These are phyloP conservation scores for Falco cherrug DNA, from an alignment of 2,797 vertebrate species.

Conservation along the genomic window DNA sequence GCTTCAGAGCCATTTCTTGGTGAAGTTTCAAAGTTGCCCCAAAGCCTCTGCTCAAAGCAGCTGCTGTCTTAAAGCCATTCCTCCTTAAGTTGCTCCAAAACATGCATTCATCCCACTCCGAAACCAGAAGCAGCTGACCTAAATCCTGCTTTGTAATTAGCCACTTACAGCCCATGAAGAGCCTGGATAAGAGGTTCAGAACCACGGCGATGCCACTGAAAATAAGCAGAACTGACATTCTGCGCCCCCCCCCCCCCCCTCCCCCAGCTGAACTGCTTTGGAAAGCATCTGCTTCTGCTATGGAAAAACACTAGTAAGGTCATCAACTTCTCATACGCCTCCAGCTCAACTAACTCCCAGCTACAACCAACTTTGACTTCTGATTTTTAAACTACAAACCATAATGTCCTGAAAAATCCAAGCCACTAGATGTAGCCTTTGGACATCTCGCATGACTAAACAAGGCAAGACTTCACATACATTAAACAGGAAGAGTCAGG, in stretches of 20 bases:
- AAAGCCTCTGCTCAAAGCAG: background rate
- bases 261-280: background rate
- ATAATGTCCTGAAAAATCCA: background rate
- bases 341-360: background rate
- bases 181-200: background rate
- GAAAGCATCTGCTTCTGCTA: background rate
- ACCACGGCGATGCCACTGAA: background rate
- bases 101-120: background rate
- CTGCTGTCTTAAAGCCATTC: background rate
- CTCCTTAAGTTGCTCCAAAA: background rate
- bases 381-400: background rate
- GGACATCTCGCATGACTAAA: background rate
- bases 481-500: background rate
- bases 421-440: background rate
- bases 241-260: background rate
- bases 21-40: background rate
- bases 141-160: constrained; percentile 8
- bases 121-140: background rate
- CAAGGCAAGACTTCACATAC: background rate
- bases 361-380: background rate
- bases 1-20: background rate
- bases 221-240: background rate
- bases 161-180: background rate
- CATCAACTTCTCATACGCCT: background rate
- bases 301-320: background rate